A percentile compares a stretch with the other conserved stretches of the same genome.
These are phyloP conservation scores for Epiblema foenella DNA, from an alignment of 2,888 invertebrate genomes.

Conservation along the genomic window DNA sequence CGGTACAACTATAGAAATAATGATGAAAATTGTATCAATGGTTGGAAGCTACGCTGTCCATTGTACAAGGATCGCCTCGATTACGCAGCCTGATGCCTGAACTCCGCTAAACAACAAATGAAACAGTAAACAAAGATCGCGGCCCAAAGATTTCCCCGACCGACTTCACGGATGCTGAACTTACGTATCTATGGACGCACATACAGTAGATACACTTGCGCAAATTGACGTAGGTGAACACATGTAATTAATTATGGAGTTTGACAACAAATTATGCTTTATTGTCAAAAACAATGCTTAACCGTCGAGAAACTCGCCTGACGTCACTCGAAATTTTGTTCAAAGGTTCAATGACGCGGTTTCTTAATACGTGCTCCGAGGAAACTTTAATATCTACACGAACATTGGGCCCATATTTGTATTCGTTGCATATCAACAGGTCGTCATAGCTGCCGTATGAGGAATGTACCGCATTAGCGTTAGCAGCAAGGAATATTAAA, in stretches of 20 bases:
- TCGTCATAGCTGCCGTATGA: conserved; percentile 65
- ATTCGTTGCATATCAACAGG: conserved; percentile 55
- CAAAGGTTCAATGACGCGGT: conserved; percentile 37
- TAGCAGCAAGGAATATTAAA: conserved; percentile 60
- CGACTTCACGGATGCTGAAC: conserved; percentile 54
- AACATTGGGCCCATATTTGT: conserved; percentile 56
- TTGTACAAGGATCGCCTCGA: conserved; percentile 77
- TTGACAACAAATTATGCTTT: conserved; percentile 23
- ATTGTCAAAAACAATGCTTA: conserved; percentile 29
- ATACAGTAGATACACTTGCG: conserved; percentile 57
- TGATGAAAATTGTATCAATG: conserved; percentile 2
- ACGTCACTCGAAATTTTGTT: conserved; percentile 38
- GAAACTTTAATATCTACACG: conserved; percentile 41
- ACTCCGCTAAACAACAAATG: conserved; percentile 66
- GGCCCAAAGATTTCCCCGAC: conserved; percentile 60
- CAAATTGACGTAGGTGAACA: conserved; percentile 62
- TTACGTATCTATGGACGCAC: conserved; percentile 51
- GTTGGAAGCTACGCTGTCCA: background rate
- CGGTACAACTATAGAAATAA: conserved; percentile 11
- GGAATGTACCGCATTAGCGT: conserved; percentile 56
- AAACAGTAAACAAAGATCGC: conserved; percentile 70
- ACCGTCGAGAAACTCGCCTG: conserved; percentile 4
- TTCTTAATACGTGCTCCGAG: conserved; percentile 22
- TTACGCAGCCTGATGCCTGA: conserved; percentile 69
- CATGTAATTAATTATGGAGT: conserved; percentile 26